Evolutionary conservation across 2,888 invertebrate genomes (phyloP).

Genomic region (Endotricha flammealis): DNA sequence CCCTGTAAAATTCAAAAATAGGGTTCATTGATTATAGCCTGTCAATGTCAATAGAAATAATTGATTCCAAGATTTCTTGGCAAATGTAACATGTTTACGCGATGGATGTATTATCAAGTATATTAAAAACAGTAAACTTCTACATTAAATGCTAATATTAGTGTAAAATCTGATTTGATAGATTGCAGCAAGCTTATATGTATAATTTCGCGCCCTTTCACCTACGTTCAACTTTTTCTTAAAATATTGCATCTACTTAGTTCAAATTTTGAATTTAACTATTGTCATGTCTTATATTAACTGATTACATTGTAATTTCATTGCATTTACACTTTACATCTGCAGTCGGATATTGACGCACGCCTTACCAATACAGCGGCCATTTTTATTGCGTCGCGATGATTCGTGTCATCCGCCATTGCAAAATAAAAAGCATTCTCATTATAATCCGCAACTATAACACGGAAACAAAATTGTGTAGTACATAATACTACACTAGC

Average conservation of each 20-base stretch:
- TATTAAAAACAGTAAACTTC: neutral
- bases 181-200: conserved; percentile 24
- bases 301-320: conserved; percentile 16
- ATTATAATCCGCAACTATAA: conserved; percentile 41
- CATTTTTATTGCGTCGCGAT: conserved; percentile 78
- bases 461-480: conserved; percentile 44
- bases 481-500: conserved; percentile 41
- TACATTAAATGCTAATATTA: neutral
- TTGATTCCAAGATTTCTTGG: conserved; percentile 6
- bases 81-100: neutral
- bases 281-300: conserved; percentile 2
- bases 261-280: neutral
- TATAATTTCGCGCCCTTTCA: conserved; percentile 77
- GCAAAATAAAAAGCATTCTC: conserved; percentile 53
- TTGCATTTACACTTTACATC: conserved; percentile 34
- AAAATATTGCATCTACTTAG: conserved; percentile 1
- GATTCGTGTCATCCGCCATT: conserved; percentile 79
- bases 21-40: conserved; percentile 49
- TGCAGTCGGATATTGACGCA: conserved; percentile 62
- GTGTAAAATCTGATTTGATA: neutral
- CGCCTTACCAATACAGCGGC: conserved; percentile 77
- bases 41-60: conserved; percentile 47
- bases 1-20: conserved; percentile 24
- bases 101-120: neutral
- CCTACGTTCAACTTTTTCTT: conserved; percentile 26